These are phyloP conservation scores for Bacillus rossius DNA, from an alignment of 1,140 invertebrate genomes.

Conservation along the genomic window DNA sequence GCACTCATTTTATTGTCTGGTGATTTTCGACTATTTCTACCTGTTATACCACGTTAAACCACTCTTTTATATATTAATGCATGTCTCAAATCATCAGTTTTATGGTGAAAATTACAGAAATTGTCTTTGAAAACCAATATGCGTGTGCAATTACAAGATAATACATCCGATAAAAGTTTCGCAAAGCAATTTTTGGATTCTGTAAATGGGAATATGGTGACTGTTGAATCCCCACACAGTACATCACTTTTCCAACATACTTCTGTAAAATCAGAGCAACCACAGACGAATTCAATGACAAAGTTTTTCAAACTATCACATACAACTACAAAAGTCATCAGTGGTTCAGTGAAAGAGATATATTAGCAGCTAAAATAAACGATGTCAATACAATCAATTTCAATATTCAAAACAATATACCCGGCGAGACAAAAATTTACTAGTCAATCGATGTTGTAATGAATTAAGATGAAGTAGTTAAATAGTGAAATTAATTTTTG, in stretches of 20 bases:
- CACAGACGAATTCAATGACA: constrained; percentile 35
- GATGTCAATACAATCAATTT: constrained; percentile 32
- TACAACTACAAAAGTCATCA: constrained; percentile 35
- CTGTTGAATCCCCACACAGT: constrained; percentile 5
- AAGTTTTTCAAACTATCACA: constrained; percentile 20
- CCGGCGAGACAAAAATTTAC: constrained; percentile 23
- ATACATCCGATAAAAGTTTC: constrained; percentile 22
- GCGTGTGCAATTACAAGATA: constrained; percentile 20
- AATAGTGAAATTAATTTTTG: constrained; percentile 9
- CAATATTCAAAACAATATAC: constrained; percentile 29
- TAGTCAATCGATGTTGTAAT: constrained; percentile 10
- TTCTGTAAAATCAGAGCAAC: constrained; percentile 26
- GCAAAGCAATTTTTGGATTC: constrained; percentile 24
- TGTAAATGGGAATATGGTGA: constrained; percentile 20
- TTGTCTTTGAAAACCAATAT: constrained; percentile 24
- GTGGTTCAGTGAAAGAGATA: constrained; percentile 33
- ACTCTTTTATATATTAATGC: constrained; percentile 31
- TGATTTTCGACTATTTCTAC: constrained; percentile 43
- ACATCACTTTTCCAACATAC: constrained; percentile 18
- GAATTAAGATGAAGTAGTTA: constrained; percentile 4
- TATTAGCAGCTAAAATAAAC: constrained; percentile 31
- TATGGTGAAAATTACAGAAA: constrained; percentile 28
- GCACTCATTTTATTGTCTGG: constrained; percentile 35
- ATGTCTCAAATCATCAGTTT: constrained; percentile 30
- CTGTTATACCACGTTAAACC: constrained; percentile 38